A percentile compares a stretch with the other conserved stretches of the same genome.
phyloP scores from a whole-genome alignment of 2,113 vertebrate species.

The Hemibagrus wyckioides region DNA sequence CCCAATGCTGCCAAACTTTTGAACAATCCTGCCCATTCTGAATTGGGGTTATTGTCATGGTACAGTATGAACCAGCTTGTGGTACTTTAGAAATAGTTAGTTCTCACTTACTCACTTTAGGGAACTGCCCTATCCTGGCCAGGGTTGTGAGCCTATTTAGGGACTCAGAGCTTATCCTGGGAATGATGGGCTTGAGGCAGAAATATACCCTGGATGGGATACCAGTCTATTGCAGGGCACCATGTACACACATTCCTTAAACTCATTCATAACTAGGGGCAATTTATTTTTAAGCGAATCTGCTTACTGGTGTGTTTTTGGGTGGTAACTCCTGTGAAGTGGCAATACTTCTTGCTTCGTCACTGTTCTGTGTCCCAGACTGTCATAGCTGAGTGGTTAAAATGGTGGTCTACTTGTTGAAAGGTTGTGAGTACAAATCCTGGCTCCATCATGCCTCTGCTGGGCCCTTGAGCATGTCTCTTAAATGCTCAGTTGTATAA shows the following conservation, averaged over 20 bases:
- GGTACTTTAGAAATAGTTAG: background rate
- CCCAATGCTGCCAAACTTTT: background rate
- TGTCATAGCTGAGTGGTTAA: too few relatives aligned
- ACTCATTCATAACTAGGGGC: background rate
- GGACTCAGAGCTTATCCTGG: background rate
- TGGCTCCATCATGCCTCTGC: too few relatives aligned
- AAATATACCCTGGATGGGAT: background rate
- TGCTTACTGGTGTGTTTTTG: background rate
- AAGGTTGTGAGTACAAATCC: too few relatives aligned
- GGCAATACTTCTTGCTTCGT: too few relatives aligned
- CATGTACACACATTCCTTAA: background rate
- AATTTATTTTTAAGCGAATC: background rate
- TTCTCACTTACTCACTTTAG: background rate
- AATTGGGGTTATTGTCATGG: background rate
- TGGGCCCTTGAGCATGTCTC: too few relatives aligned
- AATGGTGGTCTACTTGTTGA: too few relatives aligned
- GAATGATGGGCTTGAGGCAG: background rate
- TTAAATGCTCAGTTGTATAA: too few relatives aligned
- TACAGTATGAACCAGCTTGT: background rate
- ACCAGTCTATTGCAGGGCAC: background rate
- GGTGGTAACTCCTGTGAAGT: background rate
- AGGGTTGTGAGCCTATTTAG: background rate
- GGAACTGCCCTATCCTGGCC: background rate
- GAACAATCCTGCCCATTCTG: background rate
- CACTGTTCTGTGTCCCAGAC: too few relatives aligned